Base-by-base conservation (phyloP, 2,797 vertebrate species). In the Ambastaia sidthimunki region DNA sequence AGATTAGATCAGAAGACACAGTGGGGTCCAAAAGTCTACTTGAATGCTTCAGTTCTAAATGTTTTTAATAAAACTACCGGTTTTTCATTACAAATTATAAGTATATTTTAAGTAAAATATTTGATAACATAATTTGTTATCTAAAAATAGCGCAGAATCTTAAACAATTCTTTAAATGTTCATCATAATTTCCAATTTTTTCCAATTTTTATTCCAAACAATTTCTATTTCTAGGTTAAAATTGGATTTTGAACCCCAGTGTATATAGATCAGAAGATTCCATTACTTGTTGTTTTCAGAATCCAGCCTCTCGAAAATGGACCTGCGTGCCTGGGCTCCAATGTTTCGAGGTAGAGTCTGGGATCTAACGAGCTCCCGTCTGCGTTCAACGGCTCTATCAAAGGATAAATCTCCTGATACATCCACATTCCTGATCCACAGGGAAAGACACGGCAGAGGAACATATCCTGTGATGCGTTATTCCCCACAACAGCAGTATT, bases 331-430 rank as follows among this genome's bases (percentile, higher is more conserved):
- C 83, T 98, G 97, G 0, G 96, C 92, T 4, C 93, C 96, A 0
- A 92, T 89, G 70, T 90, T 95, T n/a, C 97, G 93, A 0, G 98
- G 97, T 55, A 99, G 92, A 0, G 97, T 99, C 91, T 98, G 98
- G 6, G 98, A 99, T 74, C 98, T 93, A 87, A 98, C 95, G 70
- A 99, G 90, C 87, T 98, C 96, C 21, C 95, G 86, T 54, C 93
- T 95, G 77, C 91, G 94, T 86, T 98, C 97, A 52, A 87, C 92
- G 0, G 85, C 93, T 44, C 83, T 92, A 31, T 52, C 88, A 0
- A 85, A 87, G 12, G 86, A 57, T 48, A 62, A 68, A 31, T 89
- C 89, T 34, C 85, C 80, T 70, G 76, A 73, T 7, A 74, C 55
- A 34, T 89, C 87, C 21, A 25, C 57, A 15, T 89, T 90, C 78